Evolutionary conservation across 1,140 invertebrate genomes (phyloP).

Genomic region (Diploscapter pachys): DNA sequence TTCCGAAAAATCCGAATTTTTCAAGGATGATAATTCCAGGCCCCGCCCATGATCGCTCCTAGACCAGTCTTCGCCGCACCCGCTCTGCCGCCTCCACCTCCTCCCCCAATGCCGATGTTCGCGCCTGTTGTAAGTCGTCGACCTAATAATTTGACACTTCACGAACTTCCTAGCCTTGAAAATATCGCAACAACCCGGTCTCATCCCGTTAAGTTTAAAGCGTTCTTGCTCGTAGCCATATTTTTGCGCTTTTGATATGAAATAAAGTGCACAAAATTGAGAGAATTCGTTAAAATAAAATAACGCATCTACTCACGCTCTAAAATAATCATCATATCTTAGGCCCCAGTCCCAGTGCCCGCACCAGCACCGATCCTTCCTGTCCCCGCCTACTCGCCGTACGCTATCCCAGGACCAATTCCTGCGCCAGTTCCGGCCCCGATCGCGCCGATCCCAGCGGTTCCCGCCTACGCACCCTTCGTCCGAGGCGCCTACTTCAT

Average conservation of each 20-base stretch:
- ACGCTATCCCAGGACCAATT: conserved; percentile 1
- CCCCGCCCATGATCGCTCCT: not conserved
- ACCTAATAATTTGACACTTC: too few species aligned
- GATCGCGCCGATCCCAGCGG: conserved; percentile 5
- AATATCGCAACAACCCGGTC: not conserved
- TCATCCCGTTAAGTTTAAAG: conserved; percentile 2
- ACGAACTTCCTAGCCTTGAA: too few species aligned
- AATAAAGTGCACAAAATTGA: too few species aligned
- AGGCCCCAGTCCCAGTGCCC: conserved; percentile 21
- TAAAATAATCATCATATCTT: not conserved
- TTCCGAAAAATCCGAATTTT: too few species aligned
- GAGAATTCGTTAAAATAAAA: too few species aligned
- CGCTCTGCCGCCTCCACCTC: conserved; percentile 11
- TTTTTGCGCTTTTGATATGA: too few species aligned
- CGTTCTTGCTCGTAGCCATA: conserved; percentile 5
- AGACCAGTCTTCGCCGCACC: conserved; percentile 29
- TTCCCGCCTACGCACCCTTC: conserved; percentile 42
- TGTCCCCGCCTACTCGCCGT: conserved; percentile 20
- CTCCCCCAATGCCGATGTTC: conserved; percentile 12
- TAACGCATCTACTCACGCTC: too few species aligned
- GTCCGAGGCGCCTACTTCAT: conserved; percentile 34
- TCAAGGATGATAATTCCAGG: not conserved
- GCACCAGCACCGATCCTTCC: conserved; percentile 26
- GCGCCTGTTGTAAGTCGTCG: not conserved
- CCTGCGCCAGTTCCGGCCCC: conserved; percentile 28